phyloP scores from a whole-genome alignment of 2,113 vertebrate species.

The Rhodinocichla rosea region DNA sequence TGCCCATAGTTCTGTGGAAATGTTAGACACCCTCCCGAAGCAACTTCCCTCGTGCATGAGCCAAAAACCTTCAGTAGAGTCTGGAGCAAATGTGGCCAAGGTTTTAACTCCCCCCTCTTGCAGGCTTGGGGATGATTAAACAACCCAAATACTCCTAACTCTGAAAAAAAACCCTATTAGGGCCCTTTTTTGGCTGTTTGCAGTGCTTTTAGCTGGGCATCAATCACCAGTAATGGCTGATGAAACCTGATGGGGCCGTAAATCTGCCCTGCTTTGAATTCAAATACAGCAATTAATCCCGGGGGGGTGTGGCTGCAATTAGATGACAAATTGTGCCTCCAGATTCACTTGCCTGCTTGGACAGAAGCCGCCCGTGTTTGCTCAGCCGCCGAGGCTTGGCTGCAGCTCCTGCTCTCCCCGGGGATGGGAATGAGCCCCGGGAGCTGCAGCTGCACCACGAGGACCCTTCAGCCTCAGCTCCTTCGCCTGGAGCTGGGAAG shows the following conservation, averaged over 20 bases:
- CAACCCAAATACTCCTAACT: neutral
- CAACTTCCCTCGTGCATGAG: accelerated
- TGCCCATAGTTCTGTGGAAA: neutral
- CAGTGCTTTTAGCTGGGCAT: neutral
- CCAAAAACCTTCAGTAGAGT: neutral
- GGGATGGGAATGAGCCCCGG: neutral
- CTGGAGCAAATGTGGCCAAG: neutral
- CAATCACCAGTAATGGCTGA: neutral
- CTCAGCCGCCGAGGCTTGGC: neutral
- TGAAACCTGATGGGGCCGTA: conserved; percentile 8
- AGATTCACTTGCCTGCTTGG: conserved; percentile 41
- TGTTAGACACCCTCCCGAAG: neutral
- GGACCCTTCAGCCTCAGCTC: neutral
- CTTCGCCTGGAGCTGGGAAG: neutral
- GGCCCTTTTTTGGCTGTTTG: neutral
- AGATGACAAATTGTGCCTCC: conserved; percentile 55
- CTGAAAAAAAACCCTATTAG: neutral
- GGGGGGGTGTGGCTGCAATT: conserved; percentile 43
- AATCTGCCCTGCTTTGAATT: conserved; percentile 5
- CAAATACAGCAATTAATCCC: conserved; percentile 26
- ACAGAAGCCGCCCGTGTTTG: neutral
- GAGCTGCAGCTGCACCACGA: neutral
- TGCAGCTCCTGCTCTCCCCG: neutral
- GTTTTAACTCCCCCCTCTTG: neutral
- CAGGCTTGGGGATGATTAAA: neutral